Evolutionary conservation across 2,113 vertebrate genomes (phyloP).

Genomic region (Lucifuga dentata): DNA sequence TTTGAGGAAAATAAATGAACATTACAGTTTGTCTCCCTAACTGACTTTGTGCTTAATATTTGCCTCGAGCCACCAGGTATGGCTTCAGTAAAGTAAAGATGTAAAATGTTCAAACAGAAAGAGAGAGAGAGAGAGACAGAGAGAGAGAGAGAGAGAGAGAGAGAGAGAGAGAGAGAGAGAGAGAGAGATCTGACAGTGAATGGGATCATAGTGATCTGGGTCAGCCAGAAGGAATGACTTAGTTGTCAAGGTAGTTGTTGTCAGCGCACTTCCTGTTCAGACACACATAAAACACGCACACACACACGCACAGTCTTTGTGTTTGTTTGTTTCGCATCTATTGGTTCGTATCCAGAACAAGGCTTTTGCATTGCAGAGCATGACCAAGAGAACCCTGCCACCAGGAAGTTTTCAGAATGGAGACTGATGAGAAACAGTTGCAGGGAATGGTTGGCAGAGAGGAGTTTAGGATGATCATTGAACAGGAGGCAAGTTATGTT

Average conservation of each 20-base stretch:
- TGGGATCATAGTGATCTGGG: too few relatives aligned
- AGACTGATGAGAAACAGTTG: not conserved
- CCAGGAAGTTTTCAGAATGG: constrained; percentile 19
- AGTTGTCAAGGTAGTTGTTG: too few relatives aligned
- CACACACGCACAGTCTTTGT: constrained; percentile 3
- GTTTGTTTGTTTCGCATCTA: too few relatives aligned
- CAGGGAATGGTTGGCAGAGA: too few relatives aligned
- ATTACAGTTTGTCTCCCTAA: not conserved
- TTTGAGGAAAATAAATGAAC: not conserved
- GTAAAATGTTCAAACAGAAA: constrained; percentile 22
- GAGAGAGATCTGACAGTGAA: not conserved
- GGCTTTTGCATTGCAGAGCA: constrained; percentile 13
- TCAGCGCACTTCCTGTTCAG: too few relatives aligned
- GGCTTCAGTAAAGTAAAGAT: too few relatives aligned
- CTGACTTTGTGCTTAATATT: not conserved
- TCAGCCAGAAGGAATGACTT: not conserved
- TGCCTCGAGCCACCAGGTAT: too few relatives aligned
- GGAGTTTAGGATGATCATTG: too few relatives aligned
- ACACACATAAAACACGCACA: constrained; percentile 20
- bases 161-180: constrained; percentile 6
- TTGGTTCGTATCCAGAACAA: constrained; percentile 25
- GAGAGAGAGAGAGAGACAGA: not conserved
- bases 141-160: constrained; percentile 15
- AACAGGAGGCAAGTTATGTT: too few relatives aligned
- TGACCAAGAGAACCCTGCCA: constrained; percentile 1